Conservation (phyloP, 92 coral and sea anemone genomes). For the Bergia sp. region DNA sequence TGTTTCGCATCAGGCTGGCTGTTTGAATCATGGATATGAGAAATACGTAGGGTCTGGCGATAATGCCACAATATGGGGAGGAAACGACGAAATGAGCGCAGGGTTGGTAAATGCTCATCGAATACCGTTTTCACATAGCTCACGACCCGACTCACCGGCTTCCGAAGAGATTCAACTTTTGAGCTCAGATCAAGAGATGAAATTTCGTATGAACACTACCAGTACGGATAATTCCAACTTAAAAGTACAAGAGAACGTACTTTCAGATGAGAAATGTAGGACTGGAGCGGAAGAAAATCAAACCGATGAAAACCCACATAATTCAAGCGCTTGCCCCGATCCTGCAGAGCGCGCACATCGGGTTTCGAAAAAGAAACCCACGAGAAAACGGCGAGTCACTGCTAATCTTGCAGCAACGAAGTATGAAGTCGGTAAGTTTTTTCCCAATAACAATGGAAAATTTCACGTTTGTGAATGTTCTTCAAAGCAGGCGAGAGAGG, state of each 20-base stretch:
- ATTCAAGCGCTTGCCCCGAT: neutral
- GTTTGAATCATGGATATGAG: neutral
- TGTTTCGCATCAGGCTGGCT: neutral
- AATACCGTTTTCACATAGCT: conserved; percentile 28
- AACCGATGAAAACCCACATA: neutral
- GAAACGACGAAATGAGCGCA: conserved; percentile 17
- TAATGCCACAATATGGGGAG: conserved; percentile 19
- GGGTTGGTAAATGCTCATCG: neutral
- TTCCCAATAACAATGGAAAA: neutral
- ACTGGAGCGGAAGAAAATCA: neutral
- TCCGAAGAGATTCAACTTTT: neutral
- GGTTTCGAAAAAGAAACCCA: conserved; percentile 53
- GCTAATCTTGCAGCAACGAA: conserved; percentile 94
- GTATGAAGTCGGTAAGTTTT: conserved; percentile 88
- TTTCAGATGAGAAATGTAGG: neutral
- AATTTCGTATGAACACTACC: neutral
- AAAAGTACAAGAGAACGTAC: neutral
- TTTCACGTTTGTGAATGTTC: neutral
- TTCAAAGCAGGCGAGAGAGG: neutral
- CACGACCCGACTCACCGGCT: neutral
- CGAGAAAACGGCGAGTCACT: conserved; percentile 71
- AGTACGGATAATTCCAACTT: neutral
- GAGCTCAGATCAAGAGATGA: neutral
- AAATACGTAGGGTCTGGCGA: neutral
- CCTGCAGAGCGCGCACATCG: conserved; percentile 3